Evolutionary conservation across 2,888 invertebrate genomes (phyloP).

Genomic region (Drosophila mettleri): DNA sequence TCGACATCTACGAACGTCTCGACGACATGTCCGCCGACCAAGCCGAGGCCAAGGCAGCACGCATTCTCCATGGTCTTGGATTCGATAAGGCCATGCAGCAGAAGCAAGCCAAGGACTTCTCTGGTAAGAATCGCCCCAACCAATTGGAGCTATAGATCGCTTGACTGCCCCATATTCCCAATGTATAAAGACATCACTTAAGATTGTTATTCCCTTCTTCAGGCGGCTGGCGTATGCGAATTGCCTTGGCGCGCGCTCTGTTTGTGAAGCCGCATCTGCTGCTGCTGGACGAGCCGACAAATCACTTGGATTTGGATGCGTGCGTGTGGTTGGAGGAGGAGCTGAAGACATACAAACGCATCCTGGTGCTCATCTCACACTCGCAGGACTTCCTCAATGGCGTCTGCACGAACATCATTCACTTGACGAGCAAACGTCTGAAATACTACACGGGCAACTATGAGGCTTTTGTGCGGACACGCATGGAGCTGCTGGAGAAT

Average conservation of each 20-base stretch:
- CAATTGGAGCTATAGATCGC: too few species aligned
- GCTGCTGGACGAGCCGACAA: conserved; percentile 98
- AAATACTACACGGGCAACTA: conserved; percentile 99
- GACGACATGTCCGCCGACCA: conserved; percentile 98
- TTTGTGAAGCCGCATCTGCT: conserved; percentile 99
- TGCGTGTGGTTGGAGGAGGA: conserved; percentile 99
- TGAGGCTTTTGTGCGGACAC: conserved; percentile 97
- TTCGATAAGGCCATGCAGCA: conserved; percentile 95
- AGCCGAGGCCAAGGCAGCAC: conserved; percentile 96
- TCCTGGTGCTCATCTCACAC: conserved; percentile 98
- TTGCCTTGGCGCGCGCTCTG: conserved; percentile 97
- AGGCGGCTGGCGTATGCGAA: conserved; percentile 99
- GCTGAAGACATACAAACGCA: conserved; percentile 97
- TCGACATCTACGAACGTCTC: conserved; percentile 98
- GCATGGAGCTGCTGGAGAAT: conserved; percentile 97
- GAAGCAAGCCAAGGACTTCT: conserved; percentile 94
- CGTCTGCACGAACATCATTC: conserved; percentile 98
- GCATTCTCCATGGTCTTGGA: conserved; percentile 98
- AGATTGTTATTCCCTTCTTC: neutral
- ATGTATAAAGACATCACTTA: neutral
- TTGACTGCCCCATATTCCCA: neutral
- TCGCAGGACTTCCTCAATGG: conserved; percentile 99
- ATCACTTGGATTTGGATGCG: conserved; percentile 99
- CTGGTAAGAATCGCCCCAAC: conserved; percentile 80
- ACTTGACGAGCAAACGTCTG: conserved; percentile 96